Evolutionary conservation across 2,888 invertebrate genomes (phyloP).

Genomic region (Glyphotaelius pellucidus): DNA sequence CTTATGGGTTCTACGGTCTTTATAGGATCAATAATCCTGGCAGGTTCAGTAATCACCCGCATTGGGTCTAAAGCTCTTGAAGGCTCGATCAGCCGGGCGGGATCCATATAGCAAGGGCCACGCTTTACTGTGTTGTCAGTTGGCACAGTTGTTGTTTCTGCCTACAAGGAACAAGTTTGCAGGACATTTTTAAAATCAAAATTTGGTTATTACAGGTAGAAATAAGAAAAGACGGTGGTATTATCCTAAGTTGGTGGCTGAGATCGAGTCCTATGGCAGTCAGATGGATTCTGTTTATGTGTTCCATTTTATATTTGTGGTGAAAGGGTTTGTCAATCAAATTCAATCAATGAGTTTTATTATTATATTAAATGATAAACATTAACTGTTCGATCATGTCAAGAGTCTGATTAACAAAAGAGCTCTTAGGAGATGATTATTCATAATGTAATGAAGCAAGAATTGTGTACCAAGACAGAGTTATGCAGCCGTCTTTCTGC

Average conservation of each 20-base stretch:
- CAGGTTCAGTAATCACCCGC: not conserved
- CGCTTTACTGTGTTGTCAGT: not conserved
- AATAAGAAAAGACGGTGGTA: not conserved
- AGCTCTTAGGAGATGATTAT: no score
- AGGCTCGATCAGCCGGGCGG: not conserved
- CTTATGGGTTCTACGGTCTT: not conserved
- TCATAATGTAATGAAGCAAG: no score
- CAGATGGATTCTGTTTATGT: not conserved
- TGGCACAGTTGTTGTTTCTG: not conserved
- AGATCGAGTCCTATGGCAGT: not conserved
- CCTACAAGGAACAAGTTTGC: not conserved
- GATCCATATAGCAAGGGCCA: not conserved
- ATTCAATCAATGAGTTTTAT: no score
- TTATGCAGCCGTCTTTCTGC: no score
- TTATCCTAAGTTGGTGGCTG: not conserved
- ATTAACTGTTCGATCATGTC: no score
- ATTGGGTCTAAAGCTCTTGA: not conserved
- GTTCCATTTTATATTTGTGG: not conserved
- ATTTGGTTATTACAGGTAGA: not conserved
- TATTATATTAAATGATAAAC: no score
- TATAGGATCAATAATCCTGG: not conserved
- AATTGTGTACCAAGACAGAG: no score
- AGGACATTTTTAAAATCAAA: not conserved
- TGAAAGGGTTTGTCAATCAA: not conserved
- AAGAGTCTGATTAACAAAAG: no score